Base-by-base conservation (phyloP, 2,888 invertebrate species). In the Lacanobia oleracea region DNA sequence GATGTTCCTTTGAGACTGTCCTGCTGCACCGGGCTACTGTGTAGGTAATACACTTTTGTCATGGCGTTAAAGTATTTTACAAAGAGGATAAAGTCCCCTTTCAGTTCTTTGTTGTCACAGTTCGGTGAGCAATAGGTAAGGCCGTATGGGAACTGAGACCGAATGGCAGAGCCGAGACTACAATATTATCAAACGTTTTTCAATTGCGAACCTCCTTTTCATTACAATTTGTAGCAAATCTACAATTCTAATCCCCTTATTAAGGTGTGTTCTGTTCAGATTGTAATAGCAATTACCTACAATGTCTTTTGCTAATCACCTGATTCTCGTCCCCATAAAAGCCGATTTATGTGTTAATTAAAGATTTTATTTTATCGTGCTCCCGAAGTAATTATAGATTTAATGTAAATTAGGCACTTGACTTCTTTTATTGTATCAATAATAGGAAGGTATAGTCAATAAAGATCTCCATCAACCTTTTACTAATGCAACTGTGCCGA, bases 251-350 rank as follows among this genome's bases (percentile, higher is more conserved):
- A 81, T 66, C 54, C 37, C 60, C 14, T 67, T 56, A 72, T 82
- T 77, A 67, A 50, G 54, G 62, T 72, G 56, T 66, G 48, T 67
- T 75, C 51, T 57, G 67, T 71, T 62, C 37, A 63, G 65, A 69
- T 72, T 72, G 71, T 81, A 72, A 82, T 67, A 84, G 71, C 74
- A 81, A 77, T 82, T 84, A 33, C 33, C 33, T 33, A 82, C 82
- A 74, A 81, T 70, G 84, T 77, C 74, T 84, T 77, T 64, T 70
- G 81, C 84, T 82, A 82, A 84, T 82, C 82, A 81, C 82, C 81
- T 74, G 77, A 84, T 82, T 77, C 83, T 75, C 72, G 62, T 76
- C 21, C 72, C 76, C 69, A 81, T 84, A 77, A 82, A 77, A 84
- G 64, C 48, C 51, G 57, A 82, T 82, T 82, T 82, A 82, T 82